Conservation (phyloP, 2,113 vertebrate species). For the Orycteropus afer region DNA sequence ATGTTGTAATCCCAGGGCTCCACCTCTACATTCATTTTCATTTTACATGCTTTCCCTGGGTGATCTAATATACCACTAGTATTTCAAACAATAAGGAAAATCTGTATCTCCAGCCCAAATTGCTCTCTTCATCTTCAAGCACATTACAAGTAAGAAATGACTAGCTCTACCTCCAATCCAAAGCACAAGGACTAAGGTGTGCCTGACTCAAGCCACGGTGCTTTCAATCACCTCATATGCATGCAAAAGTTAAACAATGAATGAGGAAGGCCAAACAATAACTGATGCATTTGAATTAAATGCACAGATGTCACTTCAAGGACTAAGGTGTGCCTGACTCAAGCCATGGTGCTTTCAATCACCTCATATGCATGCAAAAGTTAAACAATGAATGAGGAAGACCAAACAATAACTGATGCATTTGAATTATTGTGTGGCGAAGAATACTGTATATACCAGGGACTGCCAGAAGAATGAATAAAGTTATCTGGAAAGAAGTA, state of each 20-base stretch:
- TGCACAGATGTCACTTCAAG: too few species aligned
- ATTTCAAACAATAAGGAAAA: slow-evolving; percentile 8
- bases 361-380: too few species aligned
- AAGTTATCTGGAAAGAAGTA: too few species aligned
- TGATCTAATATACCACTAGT: background rate
- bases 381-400: background rate
- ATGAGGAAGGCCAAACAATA: background rate
- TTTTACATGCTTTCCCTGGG: background rate
- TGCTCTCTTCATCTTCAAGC: background rate
- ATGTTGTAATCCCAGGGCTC: background rate
- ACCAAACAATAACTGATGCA: background rate
- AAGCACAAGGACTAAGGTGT: background rate
- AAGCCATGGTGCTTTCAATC: background rate
- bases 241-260: too few species aligned
- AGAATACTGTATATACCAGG: background rate
- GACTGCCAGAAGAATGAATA: too few species aligned
- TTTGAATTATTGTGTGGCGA: background rate
- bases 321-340: background rate
- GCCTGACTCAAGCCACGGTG: background rate
- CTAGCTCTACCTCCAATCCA: background rate
- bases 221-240: background rate
- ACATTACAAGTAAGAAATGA: background rate
- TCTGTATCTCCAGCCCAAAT: background rate
- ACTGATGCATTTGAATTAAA: background rate
- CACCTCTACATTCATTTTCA: background rate